Base-by-base conservation (phyloP, 2,113 vertebrate species). In the Hippocampus zosterae region DNA sequence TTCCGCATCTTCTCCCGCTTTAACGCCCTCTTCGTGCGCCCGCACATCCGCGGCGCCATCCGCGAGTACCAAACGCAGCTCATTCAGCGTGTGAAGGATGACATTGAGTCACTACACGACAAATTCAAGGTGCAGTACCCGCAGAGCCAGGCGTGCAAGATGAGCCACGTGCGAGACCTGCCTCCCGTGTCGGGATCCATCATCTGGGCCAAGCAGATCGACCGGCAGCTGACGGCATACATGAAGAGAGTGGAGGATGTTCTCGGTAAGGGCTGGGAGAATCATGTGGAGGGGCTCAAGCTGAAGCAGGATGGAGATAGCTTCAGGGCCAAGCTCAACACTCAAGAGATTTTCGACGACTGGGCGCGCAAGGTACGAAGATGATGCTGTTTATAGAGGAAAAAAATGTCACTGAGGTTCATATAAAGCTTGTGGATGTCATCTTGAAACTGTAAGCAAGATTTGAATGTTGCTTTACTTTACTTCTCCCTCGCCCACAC, bases 51-150 rank as follows among this genome's bases (percentile, higher is more conserved):
- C 0, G 97, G 97, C 3, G 97, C 97, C 75, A 99, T 99, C 74
- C 93, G 97, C 0, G 97, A 99, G 37, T 99, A 99, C 86, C 97
- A 99, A 85, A 99, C 97, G 0, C 97, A 99, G 59, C 85, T 99
- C 42, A 99, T 99, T 84, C 97, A 99, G 88, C 95, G 97, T 0
- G 97, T 99, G 50, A 99, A 99, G 18, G 97, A 99, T 0, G 97
- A 99, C 82, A 99, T 99, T 0, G 97, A 99, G 85, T 96, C 97
- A 0, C 94, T 99, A 65, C 97, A 99, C 0, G 97, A 99, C 87
- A 99, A 99, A 85, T 99, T 99, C 85, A 99, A 99, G 84, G 97
- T 99, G 29, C 97, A 99, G 62, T 99, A 99, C 79, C 97, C 97
- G 0, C 97, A 99, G 85, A 99, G 97, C 65, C 97, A 99, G 55